phyloP scores from a whole-genome alignment of 2,797 vertebrate species.

The Scolopax rusticola region DNA sequence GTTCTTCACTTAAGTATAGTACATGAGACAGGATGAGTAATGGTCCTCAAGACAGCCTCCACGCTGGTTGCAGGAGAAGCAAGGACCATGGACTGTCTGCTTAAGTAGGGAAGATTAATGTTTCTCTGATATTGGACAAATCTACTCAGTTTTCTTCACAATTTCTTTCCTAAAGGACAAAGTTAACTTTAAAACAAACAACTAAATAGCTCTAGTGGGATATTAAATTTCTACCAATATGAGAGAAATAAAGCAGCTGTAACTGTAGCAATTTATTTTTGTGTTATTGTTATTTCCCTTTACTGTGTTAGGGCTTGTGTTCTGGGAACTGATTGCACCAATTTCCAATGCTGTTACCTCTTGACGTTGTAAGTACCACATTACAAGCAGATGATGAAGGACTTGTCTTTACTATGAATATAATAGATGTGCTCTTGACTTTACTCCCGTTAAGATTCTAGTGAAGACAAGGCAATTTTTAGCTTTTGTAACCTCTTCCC shows the following conservation, averaged over 20 bases:
- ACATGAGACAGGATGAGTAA: accelerated
- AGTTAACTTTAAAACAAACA: conserved; percentile 21
- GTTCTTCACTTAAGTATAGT: background rate
- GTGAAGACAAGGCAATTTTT: background rate
- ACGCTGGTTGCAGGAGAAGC: background rate
- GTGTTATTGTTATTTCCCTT: conserved; percentile 27
- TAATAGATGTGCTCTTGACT: background rate
- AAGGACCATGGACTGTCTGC: background rate
- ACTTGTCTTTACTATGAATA: background rate
- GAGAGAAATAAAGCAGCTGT: conserved; percentile 3
- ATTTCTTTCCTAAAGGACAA: background rate
- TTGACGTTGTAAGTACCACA: background rate
- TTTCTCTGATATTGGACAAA: background rate
- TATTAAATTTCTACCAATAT: conserved; percentile 33
- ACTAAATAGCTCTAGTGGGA: conserved; percentile 15
- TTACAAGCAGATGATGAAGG: background rate
- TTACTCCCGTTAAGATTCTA: background rate
- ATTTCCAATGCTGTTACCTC: background rate
- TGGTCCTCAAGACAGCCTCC: background rate
- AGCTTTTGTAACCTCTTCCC: background rate
- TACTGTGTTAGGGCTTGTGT: background rate
- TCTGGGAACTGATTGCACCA: background rate
- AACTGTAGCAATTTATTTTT: background rate
- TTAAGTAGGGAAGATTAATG: background rate
- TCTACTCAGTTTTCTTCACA: background rate